These are phyloP conservation scores for Pithys albifrons DNA, from an alignment of 2,113 vertebrate species.

Conservation along the genomic window DNA sequence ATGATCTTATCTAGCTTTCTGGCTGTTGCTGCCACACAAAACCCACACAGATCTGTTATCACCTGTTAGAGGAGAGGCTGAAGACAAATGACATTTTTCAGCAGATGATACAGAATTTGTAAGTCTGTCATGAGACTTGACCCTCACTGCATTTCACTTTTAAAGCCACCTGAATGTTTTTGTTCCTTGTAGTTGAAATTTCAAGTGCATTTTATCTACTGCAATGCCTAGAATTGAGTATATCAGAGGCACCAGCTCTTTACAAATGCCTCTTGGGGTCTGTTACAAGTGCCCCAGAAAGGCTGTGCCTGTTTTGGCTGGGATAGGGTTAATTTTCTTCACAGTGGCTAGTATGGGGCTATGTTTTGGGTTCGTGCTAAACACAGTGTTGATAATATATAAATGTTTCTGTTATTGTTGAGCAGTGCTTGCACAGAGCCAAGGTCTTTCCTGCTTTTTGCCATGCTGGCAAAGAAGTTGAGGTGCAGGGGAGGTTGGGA, in stretches of 20 bases:
- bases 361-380: background rate
- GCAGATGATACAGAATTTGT: background rate
- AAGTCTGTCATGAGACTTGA: background rate
- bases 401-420: background rate
- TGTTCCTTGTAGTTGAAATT: background rate
- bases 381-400: background rate
- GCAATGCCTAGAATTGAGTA: background rate
- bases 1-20: background rate
- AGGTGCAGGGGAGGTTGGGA: background rate
- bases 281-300: background rate
- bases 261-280: background rate
- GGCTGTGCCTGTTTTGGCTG: background rate
- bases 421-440: background rate
- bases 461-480: fast-evolving
- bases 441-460: background rate
- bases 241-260: background rate
- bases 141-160: background rate
- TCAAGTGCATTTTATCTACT: background rate
- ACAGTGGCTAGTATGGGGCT: background rate
- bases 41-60: background rate
- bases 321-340: background rate
- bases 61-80: background rate
- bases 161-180: background rate
- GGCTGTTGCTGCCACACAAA: background rate
- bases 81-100: background rate